Evolutionary conservation across 2,797 vertebrate species (phyloP).

Genomic region (Cossypha dichroa): DNA sequence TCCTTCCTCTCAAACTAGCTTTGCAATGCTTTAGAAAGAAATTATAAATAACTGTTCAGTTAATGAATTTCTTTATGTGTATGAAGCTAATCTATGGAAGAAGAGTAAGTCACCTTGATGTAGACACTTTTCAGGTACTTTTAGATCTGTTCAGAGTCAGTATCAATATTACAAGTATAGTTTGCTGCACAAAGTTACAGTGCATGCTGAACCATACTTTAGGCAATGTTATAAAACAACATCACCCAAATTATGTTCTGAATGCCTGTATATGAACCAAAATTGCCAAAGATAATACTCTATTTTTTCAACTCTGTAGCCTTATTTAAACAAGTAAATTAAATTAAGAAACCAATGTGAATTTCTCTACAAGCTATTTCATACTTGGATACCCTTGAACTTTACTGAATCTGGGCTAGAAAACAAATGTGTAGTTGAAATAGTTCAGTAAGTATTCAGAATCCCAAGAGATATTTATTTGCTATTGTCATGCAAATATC

Average conservation of each 20-base stretch:
- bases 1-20: neutral
- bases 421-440: constrained; percentile 65
- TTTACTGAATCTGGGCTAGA: constrained; percentile 68
- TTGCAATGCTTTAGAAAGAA: neutral
- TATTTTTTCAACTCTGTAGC: constrained; percentile 45
- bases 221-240: neutral
- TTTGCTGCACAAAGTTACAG: neutral
- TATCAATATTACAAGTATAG: neutral
- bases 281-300: constrained; percentile 47
- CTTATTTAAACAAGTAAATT: constrained; percentile 59
- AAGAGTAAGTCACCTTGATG: neutral
- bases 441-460: constrained; percentile 56
- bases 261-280: constrained; percentile 52
- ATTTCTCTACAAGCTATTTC: constrained; percentile 71
- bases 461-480: constrained; percentile 57
- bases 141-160: neutral
- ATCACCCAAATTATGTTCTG: neutral
- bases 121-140: neutral
- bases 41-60: neutral
- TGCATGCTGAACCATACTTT: neutral
- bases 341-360: constrained; percentile 72
- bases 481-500: constrained; percentile 23
- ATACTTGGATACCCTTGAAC: constrained; percentile 76
- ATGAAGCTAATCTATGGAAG: neutral
- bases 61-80: neutral